Evolutionary conservation across 2,113 vertebrate genomes (phyloP), one percentile per base, ranked within the genome.

Genomic region (Pipra filicauda): DNA sequence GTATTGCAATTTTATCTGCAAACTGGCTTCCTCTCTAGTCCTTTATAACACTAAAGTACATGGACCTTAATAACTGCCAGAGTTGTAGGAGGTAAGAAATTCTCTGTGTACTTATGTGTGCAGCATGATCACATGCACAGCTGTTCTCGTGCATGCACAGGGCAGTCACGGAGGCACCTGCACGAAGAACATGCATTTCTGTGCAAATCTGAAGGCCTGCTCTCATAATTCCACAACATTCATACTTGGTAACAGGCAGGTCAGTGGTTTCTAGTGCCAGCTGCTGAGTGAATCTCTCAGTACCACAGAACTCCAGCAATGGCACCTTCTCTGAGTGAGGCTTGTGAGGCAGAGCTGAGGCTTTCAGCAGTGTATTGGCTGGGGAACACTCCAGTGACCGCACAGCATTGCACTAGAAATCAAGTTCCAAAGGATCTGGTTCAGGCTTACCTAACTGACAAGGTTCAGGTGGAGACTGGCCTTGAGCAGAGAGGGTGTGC

Each of bases 381-480:
- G 91, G 94, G 91, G 80, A 88, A 79, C 97, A 84, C 89, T 91
- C 49, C 9, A 89, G 75, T 93, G 97, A 88, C 86, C 79, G 19
- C 95, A 91, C 91, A 94, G 96, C 88, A 33, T 93, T 46, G 79
- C 74, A 55, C 94, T 94, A 93, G 18, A 97, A 96, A 92, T 92
- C 82, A 96, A 88, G 95, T 89, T 87, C 88, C 95, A 92, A 96
- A 96, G 95, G 93, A 92, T 96, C 96, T 96, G 79, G 96, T 94
- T 78, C 88, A 97, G 87, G 96, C 94, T 97, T 96, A 97, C 95
- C 96, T 95, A 96, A 97, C 96, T 96, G 97, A 96, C 75, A 97
- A 74, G 93, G 94, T 97, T 97, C 94, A 96, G 86, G 94, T 97
- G 96, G 97, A 95, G 95, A 96, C 78, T 95, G 96, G 88, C 94